phyloP scores from a whole-genome alignment of 2,113 vertebrate species.

The Emydura subglobosa region DNA sequence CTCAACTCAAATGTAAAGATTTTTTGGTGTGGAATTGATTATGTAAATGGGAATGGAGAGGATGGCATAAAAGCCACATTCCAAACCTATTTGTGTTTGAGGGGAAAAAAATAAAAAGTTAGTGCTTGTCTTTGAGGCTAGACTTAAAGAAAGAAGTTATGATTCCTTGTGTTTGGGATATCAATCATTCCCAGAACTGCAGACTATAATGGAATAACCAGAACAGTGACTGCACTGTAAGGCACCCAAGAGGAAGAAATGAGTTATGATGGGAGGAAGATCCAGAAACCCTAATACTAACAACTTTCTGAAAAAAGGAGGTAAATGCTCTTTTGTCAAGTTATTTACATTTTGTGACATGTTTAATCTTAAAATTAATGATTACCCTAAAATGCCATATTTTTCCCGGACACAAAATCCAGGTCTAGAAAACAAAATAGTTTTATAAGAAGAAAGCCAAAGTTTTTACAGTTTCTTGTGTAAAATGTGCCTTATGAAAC shows the following conservation, averaged over 20 bases:
- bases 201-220: neutral
- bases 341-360: constrained; percentile 67
- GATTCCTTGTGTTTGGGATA: constrained; percentile 48
- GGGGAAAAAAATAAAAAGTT: constrained; percentile 24
- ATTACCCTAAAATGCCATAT: constrained; percentile 39
- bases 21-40: constrained; percentile 18
- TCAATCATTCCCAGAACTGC: constrained; percentile 48
- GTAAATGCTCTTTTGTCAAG: constrained; percentile 69
- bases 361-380: constrained; percentile 67
- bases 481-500: neutral
- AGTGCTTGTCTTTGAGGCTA: constrained; percentile 19
- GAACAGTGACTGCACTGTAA: constrained; percentile 66
- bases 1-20: neutral
- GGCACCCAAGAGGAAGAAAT: constrained; percentile 59
- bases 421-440: constrained; percentile 37
- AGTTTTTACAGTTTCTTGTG: neutral
- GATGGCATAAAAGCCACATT: neutral
- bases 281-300: constrained; percentile 64
- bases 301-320: constrained; percentile 48
- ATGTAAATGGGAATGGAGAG: neutral
- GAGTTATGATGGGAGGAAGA: constrained; percentile 62
- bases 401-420: constrained; percentile 64
- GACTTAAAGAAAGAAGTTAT: constrained; percentile 39
- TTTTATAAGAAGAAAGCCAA: constrained; percentile 21
- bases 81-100: neutral